Evolutionary conservation across 2,113 vertebrate genomes (phyloP), one percentile per base, ranked within the genome.

Genomic region (Oenanthe melanoleuca): DNA sequence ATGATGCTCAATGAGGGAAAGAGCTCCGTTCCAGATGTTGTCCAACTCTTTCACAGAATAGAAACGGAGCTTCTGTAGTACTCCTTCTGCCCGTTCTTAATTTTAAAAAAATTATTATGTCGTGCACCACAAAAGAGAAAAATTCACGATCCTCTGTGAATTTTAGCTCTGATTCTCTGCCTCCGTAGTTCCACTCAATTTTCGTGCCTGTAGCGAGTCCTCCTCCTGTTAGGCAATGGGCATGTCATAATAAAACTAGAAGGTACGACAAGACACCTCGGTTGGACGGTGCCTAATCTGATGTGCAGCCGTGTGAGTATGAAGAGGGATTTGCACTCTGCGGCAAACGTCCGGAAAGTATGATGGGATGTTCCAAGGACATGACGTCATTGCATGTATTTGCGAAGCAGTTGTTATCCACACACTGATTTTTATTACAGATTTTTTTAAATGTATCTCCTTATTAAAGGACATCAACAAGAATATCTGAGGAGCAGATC

Each of bases 281-380:
- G 5, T 34, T 74, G 2, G 5, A 26, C 2, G 0, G 45, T 13
- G 19, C 4, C 26, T 26, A 44, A 47, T 8, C 16, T 12, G 22
- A 6, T 24, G 16, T 3, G 4, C 14, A 37, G 7, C 9, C 2
- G 0, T 17, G 31, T 12, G 53, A 2, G 5, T 12, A 1, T 1
- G 7, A 50, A 63, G 40, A 60, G 33, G n/a, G 17, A 65, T 13
- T 44, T 10, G 29, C 7, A 3, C 44, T 55, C 84, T 33, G 7
- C 67, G 49, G 42, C n/a, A 77, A 83, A 49, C 2, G 4, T 16
- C 37, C 4, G 18, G 34, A 25, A 69, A 45, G 31, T 3, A 22
- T 16, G 57, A 75, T 17, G 45, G 65, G 63, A 37, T 67, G 23
- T 40, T 67, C 70, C 53, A n/a, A 71, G 47, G 15, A 37, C 67